Evolutionary conservation across 2,888 invertebrate species (phyloP).

Genomic region (Auanema freiburgensis): DNA sequence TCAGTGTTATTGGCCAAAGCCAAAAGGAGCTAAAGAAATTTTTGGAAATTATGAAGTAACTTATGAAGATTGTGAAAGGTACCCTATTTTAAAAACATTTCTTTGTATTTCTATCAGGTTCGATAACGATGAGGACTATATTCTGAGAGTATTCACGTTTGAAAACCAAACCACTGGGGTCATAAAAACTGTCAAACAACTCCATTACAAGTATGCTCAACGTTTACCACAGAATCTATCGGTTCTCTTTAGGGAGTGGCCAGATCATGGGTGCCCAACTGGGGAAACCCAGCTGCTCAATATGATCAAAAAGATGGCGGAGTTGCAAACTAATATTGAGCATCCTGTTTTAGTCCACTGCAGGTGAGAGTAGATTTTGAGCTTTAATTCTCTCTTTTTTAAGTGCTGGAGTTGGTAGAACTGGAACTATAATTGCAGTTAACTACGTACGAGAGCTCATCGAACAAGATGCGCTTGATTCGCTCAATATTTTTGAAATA

Average conservation of each 20-base stretch:
- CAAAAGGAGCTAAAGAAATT: constrained; percentile 32
- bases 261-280: constrained; percentile 58
- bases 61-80: constrained; percentile 41
- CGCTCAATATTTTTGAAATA: constrained; percentile 44
- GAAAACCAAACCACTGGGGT: constrained; percentile 30
- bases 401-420: constrained; percentile 58
- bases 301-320: constrained; percentile 54
- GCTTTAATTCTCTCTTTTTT: constrained; percentile 12
- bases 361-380: constrained; percentile 29
- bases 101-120: constrained; percentile 7
- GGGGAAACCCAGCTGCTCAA: constrained; percentile 50
- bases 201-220: constrained; percentile 45
- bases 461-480: constrained; percentile 23
- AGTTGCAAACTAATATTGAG: constrained; percentile 22
- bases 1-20: constrained; percentile 51
- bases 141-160: constrained; percentile 42
- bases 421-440: constrained; percentile 58
- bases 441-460: constrained; percentile 50
- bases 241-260: constrained; percentile 47
- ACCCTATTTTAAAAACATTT: neutral
- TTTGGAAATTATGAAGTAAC: constrained; percentile 45
- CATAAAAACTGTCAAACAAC: constrained; percentile 38
- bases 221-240: neutral
- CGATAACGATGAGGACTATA: constrained; percentile 44
- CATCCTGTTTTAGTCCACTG: constrained; percentile 56